Percentiles rank a stretch among this genome's conserved stretches.
Conservation (phyloP, 2,113 vertebrate genomes). For the Phylloscopus trochiloides region DNA sequence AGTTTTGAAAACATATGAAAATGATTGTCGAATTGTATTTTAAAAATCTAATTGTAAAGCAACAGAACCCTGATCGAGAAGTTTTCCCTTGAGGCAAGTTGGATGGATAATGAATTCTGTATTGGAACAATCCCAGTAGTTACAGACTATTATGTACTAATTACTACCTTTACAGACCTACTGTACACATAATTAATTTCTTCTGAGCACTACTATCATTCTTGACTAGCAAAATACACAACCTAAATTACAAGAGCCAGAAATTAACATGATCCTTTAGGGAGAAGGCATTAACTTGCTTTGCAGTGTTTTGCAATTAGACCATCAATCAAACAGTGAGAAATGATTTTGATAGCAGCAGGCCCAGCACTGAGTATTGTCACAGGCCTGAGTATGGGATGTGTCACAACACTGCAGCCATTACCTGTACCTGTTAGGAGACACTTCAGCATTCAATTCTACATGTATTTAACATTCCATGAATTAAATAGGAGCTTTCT, state of each 20-base stretch:
- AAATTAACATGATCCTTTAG: constrained; percentile 60
- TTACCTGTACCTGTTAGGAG: not conserved
- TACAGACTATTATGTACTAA: constrained; percentile 68
- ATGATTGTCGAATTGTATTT: not conserved
- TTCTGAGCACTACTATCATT: constrained; percentile 61
- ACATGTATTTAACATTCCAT: not conserved
- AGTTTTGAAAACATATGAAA: not conserved
- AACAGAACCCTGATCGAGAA: not conserved
- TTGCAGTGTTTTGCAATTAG: constrained; percentile 44
- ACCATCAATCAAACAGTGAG: constrained; percentile 28
- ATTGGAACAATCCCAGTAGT: constrained; percentile 60
- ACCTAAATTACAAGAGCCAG: constrained; percentile 66
- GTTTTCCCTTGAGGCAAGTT: constrained; percentile 25
- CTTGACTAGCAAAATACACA: constrained; percentile 65
- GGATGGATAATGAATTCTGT: constrained; percentile 40
- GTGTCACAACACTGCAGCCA: not conserved
- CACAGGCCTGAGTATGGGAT: not conserved
- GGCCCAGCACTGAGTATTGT: not conserved
- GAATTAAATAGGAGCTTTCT: not conserved
- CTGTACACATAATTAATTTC: constrained; percentile 71
- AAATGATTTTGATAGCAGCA: constrained; percentile 6
- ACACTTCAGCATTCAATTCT: not conserved
- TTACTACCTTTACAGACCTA: constrained; percentile 69
- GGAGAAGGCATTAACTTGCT: constrained; percentile 60
- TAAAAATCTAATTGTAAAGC: not conserved